Evolutionary conservation across 2,113 vertebrate species (phyloP).

Genomic region (Takifugu bimaculatus): DNA sequence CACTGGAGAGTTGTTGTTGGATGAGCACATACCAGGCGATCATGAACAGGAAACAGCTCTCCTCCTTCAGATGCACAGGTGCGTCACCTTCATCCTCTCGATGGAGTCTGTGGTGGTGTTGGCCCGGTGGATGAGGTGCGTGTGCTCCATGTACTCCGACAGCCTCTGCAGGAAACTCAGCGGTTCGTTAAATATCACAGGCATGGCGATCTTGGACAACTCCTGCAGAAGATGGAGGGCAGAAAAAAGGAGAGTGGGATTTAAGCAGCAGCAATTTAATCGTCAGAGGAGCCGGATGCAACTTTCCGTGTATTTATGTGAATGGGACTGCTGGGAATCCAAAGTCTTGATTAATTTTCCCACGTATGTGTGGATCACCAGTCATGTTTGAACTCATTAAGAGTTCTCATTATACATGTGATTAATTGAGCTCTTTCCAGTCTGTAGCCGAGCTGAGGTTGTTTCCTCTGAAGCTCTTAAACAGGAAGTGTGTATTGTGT

Average conservation of each 20-base stretch:
- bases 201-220: slow-evolving; percentile 98
- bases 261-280: background rate
- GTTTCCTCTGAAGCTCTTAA: background rate
- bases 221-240: slow-evolving; percentile 72
- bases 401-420: too few relatives aligned
- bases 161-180: slow-evolving; percentile 95
- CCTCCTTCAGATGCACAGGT: background rate
- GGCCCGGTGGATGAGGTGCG: slow-evolving; percentile 96
- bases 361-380: slow-evolving; percentile 14
- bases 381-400: slow-evolving; percentile 1
- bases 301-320: too few relatives aligned
- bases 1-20: slow-evolving; percentile 71
- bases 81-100: slow-evolving; percentile 90
- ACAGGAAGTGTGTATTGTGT: background rate
- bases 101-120: slow-evolving; percentile 81
- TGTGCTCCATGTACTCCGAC: slow-evolving; percentile 97
- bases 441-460: slow-evolving; percentile 7
- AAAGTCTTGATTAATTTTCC: too few relatives aligned
- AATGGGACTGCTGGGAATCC: too few relatives aligned
- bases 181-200: slow-evolving; percentile 94
- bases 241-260: background rate
- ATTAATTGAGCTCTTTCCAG: slow-evolving; percentile 10
- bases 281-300: too few relatives aligned
- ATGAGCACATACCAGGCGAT: background rate
- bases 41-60: background rate